Base-by-base conservation (phyloP, 2,797 vertebrate genomes). In the Neosalanx taihuensis region DNA sequence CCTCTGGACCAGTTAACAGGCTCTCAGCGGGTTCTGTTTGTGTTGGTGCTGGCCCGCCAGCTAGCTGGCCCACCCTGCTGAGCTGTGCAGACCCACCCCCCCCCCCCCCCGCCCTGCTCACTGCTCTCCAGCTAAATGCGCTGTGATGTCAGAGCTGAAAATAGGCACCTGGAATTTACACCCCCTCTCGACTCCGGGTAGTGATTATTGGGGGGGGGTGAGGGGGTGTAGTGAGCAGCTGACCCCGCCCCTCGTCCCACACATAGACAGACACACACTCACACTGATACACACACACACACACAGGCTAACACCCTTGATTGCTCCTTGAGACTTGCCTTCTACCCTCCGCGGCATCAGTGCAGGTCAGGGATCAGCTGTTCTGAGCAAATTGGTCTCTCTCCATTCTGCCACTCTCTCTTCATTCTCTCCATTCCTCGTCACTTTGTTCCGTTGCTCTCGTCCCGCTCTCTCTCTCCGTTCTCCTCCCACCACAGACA, bases 161-260 rank as follows among this genome's bases (percentile, higher is more conserved):
- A 83, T 85, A 86, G 77, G 56, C n/a, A 31, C 2, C 65, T 75
- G 76, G 73, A 72, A 76, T 80, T 67, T 64, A 56, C 71, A 6
- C n/a, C 76, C 72, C 51, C 33, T n/a, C 17, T 4, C 10, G 31
- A 29, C 58, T 29, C 26, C 10, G 33, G 63, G 26, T 53, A 67
- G 73, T 70, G 77, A 69, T 73, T 73, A 75, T 76, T 62, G 69
- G 57, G 75, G 63, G 66, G 68, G 46, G 71, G 76, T 63, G 71
- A 18, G 46, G 58, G 74, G 75, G 72, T 64, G 69, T 76, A 73
- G 64, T 65, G 29, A 71, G 53, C 80, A 77, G 72, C 80, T 81
- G 80, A 74, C 46, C 71, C 30, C 37, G 41, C 26, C 67, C 67
- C 37, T 23, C 18, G 41, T 7, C 23, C 23, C 58, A 35, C 33